phyloP scores from a whole-genome alignment of 2,797 vertebrate species.

The Coracias cyanogaster region DNA sequence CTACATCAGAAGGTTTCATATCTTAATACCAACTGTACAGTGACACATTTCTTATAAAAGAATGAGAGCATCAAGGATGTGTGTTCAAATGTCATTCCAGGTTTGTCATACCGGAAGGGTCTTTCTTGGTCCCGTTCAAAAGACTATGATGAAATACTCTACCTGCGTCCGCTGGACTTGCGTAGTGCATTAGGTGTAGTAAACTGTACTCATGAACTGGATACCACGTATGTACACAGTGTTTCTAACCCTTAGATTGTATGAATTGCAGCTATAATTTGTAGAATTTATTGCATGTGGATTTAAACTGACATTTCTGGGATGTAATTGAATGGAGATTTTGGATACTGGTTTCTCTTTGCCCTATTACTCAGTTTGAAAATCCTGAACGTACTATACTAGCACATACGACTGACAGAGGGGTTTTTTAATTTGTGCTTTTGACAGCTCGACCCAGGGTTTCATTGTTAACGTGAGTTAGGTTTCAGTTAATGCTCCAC shows the following conservation, averaged over 20 bases:
- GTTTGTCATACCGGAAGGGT: conserved; percentile 95
- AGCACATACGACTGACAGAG: rapidly evolving
- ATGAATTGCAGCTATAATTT: not conserved
- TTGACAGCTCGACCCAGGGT: not conserved
- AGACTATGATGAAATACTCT: conserved; percentile 82
- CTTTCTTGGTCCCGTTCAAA: conserved; percentile 86
- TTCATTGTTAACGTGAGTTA: not conserved
- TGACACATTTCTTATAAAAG: not conserved
- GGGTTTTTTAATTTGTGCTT: not conserved
- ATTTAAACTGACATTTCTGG: not conserved
- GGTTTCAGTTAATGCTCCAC: not conserved
- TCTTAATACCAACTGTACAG: not conserved
- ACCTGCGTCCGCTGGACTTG: conserved; percentile 89
- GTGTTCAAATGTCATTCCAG: conserved; percentile 73
- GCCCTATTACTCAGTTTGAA: not conserved
- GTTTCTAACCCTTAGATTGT: not conserved
- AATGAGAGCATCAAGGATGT: not conserved
- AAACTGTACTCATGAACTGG: conserved; percentile 66
- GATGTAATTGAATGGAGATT: not conserved
- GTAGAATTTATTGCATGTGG: not conserved
- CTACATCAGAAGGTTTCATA: not conserved
- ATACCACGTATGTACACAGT: conserved; percentile 80
- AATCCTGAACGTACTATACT: not conserved
- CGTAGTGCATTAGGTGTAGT: conserved; percentile 78
- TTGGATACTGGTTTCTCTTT: not conserved